Conservation (phyloP, 2,797 vertebrate species). For the Threskiornis aethiopicus region DNA sequence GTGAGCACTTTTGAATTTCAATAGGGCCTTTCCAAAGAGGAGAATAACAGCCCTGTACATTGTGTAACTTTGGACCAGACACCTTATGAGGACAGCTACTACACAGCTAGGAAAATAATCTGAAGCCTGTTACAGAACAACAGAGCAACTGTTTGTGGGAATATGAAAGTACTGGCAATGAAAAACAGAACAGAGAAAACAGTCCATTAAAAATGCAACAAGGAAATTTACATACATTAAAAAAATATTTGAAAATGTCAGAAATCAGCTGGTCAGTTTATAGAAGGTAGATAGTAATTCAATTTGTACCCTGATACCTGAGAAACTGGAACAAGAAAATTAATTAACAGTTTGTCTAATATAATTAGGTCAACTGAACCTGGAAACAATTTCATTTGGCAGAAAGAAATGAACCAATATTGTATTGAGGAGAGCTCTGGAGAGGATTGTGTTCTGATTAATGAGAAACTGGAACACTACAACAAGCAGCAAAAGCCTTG, state of each 20-base stretch:
- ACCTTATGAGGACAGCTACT: not conserved
- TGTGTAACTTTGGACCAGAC: not conserved
- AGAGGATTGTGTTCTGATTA: not conserved
- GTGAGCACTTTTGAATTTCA: not conserved
- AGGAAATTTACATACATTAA: not conserved
- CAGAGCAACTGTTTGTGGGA: not conserved
- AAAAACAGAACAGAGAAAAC: not conserved
- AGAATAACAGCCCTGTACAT: not conserved
- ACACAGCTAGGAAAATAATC: not conserved
- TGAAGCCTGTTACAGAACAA: not conserved
- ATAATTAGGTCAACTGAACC: not conserved
- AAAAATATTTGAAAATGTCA: not conserved
- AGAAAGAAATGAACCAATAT: not conserved
- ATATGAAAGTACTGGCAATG: not conserved
- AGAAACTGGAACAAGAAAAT: not conserved
- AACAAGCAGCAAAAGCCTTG: not conserved
- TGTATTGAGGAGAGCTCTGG: not conserved
- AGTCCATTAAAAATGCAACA: not conserved
- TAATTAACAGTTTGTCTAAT: not conserved
- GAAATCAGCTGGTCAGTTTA: not conserved
- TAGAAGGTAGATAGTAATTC: not conserved
- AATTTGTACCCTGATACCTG: not conserved
- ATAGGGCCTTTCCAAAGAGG: not conserved
- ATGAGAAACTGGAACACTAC: not conserved
- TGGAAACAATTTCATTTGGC: not conserved